Percentiles rank a stretch among this genome's conserved stretches.
These are phyloP conservation scores for Hanleya hanleyi DNA, from an alignment of 2,888 invertebrate species.

Conservation along the genomic window DNA sequence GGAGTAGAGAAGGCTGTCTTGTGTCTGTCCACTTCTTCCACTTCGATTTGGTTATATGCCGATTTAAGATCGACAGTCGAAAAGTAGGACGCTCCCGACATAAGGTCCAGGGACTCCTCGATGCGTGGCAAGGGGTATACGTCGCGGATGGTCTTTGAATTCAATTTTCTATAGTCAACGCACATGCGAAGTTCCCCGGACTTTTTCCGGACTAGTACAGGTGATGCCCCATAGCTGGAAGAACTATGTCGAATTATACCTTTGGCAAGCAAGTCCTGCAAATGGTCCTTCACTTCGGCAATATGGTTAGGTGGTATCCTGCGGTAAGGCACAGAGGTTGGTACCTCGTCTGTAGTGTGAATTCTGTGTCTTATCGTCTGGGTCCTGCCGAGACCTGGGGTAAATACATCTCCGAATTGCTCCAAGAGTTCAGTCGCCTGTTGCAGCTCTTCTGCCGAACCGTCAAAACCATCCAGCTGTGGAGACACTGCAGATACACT, in stretches of 20 bases:
- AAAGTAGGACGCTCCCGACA: conserved; percentile 21
- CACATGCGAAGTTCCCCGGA: neutral
- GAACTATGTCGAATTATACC: neutral
- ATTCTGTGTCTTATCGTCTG: neutral
- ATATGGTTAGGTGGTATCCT: neutral
- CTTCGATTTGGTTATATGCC: too few relatives aligned
- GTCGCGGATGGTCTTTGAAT: conserved; percentile 1
- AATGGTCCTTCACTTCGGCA: neutral
- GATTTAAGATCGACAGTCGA: too few relatives aligned
- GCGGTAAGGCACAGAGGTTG: neutral
- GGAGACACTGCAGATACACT: too few relatives aligned
- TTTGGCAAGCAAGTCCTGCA: neutral
- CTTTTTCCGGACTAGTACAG: neutral
- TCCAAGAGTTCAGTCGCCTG: neutral
- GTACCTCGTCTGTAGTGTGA: neutral
- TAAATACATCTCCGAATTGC: neutral
- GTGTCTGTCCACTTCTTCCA: too few relatives aligned
- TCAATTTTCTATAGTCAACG: neutral
- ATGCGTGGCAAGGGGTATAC: conserved; percentile 1
- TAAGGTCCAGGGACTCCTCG: conserved; percentile 27
- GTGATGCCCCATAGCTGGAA: neutral
- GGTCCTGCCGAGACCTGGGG: neutral
- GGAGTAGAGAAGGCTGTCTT: too few relatives aligned
- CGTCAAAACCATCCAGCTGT: neutral
- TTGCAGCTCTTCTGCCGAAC: neutral